Evolutionary conservation across 2,888 invertebrate species (phyloP), one percentile per base, ranked within the genome.

Genomic region (Eustalomyia histrio): DNA sequence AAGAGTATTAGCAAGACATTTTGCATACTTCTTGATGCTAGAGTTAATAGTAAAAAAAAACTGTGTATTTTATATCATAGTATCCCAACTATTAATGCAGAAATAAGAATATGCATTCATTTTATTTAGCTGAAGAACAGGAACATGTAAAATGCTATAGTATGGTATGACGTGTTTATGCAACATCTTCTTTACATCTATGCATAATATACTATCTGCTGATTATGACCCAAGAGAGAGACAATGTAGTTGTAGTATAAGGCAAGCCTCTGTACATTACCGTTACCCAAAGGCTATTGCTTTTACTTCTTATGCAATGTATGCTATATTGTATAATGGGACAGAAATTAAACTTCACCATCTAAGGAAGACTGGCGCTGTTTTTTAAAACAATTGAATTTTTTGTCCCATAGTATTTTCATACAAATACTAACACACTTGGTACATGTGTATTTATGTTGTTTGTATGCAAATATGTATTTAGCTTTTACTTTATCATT

Each of bases 161-260:
- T 12, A 39, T 17, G 39, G 17, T n/a, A 35, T 29, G 4, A 6
- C 43, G 43, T 47, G 39, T 43, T 47, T 24, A 35, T 24, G 61
- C 8, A 1, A 63, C 35, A n/a, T 33, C 57, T 57, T 57, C 35
- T 35, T 35, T 16, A 58, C 58, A 12, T 16, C 16, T 35, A 43
- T 18, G 39, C 3, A 18, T 21, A 12, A 21, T 18, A 24, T 43
- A 16, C 55, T 55, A n/a, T 55, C 39, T 21, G 1, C 39, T 67
- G 39, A 53, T 67, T 67, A 67, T 39, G 35, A 55, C 65, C 55
- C 65, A 53, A 12, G 18, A 67, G 18, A 67, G 65, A 67, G n/a
- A 55, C 33, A 43, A 12, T 21, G n/a, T 35, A 53, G 33, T 29
- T n/a, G 16, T 65, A 17, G 39, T 6, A 60, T n/a, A 47, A 47